Conservation (phyloP, 2,797 vertebrate species). For the Streptopelia turtur region DNA sequence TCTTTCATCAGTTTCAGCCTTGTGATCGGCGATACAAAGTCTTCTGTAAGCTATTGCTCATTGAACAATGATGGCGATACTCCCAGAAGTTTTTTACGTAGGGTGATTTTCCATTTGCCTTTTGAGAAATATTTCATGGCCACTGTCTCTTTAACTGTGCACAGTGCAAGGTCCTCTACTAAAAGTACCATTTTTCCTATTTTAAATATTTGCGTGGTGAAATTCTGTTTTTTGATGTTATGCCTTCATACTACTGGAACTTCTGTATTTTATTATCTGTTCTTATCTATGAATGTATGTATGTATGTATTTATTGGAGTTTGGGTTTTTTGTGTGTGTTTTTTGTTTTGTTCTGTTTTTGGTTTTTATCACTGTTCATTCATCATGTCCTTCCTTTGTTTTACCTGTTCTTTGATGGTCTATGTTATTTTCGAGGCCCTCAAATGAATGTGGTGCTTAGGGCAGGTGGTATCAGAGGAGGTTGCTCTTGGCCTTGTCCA, state of each 20-base stretch:
- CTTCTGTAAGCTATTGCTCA: accelerated
- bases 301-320: too few species aligned
- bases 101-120: accelerated
- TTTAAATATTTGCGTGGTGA: accelerated
- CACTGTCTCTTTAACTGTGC: accelerated
- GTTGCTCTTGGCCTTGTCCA: neutral
- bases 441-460: neutral
- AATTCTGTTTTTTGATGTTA: too few species aligned
- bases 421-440: too few species aligned
- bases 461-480: neutral
- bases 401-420: neutral
- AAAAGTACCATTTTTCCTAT: accelerated
- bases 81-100: accelerated
- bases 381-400: accelerated
- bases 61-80: accelerated
- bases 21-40: too few species aligned
- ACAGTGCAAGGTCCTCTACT: accelerated
- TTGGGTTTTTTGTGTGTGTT: too few species aligned
- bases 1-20: accelerated
- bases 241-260: neutral
- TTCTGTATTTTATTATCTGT: too few species aligned
- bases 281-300: too few species aligned
- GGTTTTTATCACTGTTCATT: too few species aligned
- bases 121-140: accelerated
- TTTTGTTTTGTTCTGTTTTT: too few species aligned